A percentile compares a stretch with the other conserved stretches of the same genome.
Evolutionary conservation across 2,797 vertebrate genomes (phyloP).

Genomic region (Tiaroga cobitis): DNA sequence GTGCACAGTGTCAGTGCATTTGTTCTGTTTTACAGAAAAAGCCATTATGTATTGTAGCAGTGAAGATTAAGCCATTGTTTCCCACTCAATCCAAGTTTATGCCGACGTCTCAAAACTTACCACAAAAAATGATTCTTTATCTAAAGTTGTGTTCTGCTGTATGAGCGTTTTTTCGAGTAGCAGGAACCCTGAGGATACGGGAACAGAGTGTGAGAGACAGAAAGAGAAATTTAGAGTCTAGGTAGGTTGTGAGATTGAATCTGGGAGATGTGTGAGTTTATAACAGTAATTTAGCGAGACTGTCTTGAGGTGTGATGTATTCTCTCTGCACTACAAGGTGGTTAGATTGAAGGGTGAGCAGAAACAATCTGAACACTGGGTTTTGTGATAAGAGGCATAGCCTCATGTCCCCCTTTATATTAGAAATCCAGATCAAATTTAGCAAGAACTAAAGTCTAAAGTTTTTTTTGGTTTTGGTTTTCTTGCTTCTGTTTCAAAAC

Average conservation of each 20-base stretch:
- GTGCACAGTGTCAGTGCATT: conserved; percentile 42
- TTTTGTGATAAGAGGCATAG: conserved; percentile 13
- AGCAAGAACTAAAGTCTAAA: not conserved
- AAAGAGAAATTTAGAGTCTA: conserved; percentile 36
- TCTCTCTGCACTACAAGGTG: conserved; percentile 1
- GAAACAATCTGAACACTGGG: not conserved
- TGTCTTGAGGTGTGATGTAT: conserved; percentile 15
- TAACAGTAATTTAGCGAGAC: conserved; percentile 35
- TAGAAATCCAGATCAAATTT: not conserved
- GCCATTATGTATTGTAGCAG: conserved; percentile 16
- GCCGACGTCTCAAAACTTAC: conserved; percentile 42
- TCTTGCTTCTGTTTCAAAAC: not conserved
- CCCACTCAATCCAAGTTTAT: conserved; percentile 22
- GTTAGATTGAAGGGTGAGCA: conserved; percentile 24
- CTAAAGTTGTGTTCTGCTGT: conserved; percentile 52
- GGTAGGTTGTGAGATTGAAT: conserved; percentile 33
- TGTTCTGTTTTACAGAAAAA: conserved; percentile 38
- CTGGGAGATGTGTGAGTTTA: conserved; percentile 35
- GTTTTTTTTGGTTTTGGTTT: not conserved
- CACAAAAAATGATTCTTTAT: conserved; percentile 28
- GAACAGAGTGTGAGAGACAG: conserved; percentile 4
- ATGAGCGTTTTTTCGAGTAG: conserved; percentile 45
- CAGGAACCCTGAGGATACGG: conserved; percentile 30
- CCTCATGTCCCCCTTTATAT: not conserved
- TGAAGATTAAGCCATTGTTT: conserved; percentile 52